Conservation (phyloP, 2,888 invertebrate genomes). For the Sericinus montela region DNA sequence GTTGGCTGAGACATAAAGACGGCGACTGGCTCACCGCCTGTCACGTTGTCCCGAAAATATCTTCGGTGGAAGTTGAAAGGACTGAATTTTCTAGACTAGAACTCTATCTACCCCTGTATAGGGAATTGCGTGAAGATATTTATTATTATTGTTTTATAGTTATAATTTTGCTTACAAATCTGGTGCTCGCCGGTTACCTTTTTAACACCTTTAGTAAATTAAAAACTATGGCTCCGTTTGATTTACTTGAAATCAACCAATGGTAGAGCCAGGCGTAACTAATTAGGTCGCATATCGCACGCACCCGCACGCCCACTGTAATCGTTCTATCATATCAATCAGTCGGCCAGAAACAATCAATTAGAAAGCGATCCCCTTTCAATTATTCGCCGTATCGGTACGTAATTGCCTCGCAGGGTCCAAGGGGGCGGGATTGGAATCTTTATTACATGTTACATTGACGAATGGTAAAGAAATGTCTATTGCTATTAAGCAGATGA, state of each 20-base stretch:
- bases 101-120: too few relatives aligned
- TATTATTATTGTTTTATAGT: too few relatives aligned
- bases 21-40: too few relatives aligned
- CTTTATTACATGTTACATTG: slow-evolving; percentile 21
- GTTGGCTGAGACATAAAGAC: too few relatives aligned
- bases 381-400: slow-evolving; percentile 61
- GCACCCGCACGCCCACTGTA: slow-evolving; percentile 35
- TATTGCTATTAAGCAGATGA: neutral
- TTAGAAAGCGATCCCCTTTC: slow-evolving; percentile 71
- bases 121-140: too few relatives aligned
- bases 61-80: too few relatives aligned
- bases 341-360: slow-evolving; percentile 70
- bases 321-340: slow-evolving; percentile 69
- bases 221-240: neutral
- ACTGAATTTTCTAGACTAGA: too few relatives aligned
- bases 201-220: too few relatives aligned
- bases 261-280: slow-evolving; percentile 17
- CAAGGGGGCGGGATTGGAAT: slow-evolving; percentile 35
- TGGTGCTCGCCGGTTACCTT: too few relatives aligned
- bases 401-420: slow-evolving; percentile 55
- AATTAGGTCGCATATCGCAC: slow-evolving; percentile 30
- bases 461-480: slow-evolving; percentile 2
- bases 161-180: too few relatives aligned
- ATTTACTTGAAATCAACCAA: neutral
- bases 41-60: too few relatives aligned